A percentile compares a stretch with the other conserved stretches of the same genome.
phyloP scores from a whole-genome alignment of 2,113 vertebrate genomes.

The Patagioenas fasciata region DNA sequence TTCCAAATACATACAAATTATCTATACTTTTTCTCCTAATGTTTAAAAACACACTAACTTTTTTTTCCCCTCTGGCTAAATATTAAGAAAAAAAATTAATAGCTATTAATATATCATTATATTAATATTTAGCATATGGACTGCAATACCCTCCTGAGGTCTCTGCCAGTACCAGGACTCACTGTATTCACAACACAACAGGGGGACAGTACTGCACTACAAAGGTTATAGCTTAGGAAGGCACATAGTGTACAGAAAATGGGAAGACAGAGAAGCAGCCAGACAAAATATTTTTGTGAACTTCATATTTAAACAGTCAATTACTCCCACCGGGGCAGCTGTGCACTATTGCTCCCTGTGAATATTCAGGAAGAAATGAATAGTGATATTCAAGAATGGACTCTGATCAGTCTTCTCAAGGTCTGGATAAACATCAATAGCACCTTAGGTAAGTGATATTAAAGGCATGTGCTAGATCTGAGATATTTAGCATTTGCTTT shows the following conservation, averaged over 20 bases:
- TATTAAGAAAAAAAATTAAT: neutral
- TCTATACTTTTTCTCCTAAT: neutral
- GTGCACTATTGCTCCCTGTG: neutral
- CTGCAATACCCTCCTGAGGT: neutral
- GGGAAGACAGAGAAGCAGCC: slow-evolving; percentile 7
- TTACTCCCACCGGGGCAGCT: neutral
- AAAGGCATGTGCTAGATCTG: neutral
- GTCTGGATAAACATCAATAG: neutral
- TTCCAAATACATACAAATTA: neutral
- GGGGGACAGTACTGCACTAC: neutral
- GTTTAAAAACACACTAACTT: neutral
- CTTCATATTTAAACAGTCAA: slow-evolving; percentile 2
- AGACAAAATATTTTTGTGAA: slow-evolving; percentile 46
- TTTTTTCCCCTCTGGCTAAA: neutral
- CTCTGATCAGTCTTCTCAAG: neutral
- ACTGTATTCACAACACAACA: neutral
- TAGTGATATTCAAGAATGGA: neutral
- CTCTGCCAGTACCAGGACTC: neutral
- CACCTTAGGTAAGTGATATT: neutral
- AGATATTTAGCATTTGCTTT: neutral
- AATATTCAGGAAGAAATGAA: slow-evolving; percentile 30
- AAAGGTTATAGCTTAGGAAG: neutral
- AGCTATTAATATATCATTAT: neutral
- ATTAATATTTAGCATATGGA: neutral
- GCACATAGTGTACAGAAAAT: neutral